Evolutionary conservation across 2,888 invertebrate species (phyloP).

Genomic region (Dynastes maya): DNA sequence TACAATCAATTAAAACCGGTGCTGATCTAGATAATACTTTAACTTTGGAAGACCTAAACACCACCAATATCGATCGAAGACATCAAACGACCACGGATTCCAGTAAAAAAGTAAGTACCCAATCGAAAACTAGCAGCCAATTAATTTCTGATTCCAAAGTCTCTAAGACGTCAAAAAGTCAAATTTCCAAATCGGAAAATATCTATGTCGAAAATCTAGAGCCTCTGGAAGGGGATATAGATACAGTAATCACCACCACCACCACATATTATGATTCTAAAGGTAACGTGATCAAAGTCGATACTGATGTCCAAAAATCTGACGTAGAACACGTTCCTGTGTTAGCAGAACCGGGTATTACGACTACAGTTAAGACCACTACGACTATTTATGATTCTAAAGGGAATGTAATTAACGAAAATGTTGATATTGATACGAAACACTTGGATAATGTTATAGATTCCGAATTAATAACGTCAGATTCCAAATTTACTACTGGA

Average conservation of each 20-base stretch:
- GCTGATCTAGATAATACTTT: background rate
- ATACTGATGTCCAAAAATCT: constrained; percentile 60
- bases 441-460: background rate
- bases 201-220: constrained; percentile 26
- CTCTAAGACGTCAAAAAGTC: constrained; percentile 47
- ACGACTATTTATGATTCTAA: constrained; percentile 67
- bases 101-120: constrained; percentile 38
- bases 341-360: constrained; percentile 46
- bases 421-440: constrained; percentile 61
- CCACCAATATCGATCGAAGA: constrained; percentile 13
- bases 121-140: constrained; percentile 1
- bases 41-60: background rate
- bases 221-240: constrained; percentile 53
- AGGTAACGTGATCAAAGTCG: constrained; percentile 66
- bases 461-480: background rate
- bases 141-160: constrained; percentile 44
- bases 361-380: constrained; percentile 64
- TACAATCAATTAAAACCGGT: background rate
- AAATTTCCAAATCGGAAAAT: constrained; percentile 24
- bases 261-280: constrained; percentile 68
- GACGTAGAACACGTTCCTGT: constrained; percentile 57
- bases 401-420: constrained; percentile 66
- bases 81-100: background rate
- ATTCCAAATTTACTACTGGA: constrained; percentile 10
- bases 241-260: constrained; percentile 62